Evolutionary conservation across 2,113 vertebrate species (phyloP).

Genomic region (Antechinus stuartii): DNA sequence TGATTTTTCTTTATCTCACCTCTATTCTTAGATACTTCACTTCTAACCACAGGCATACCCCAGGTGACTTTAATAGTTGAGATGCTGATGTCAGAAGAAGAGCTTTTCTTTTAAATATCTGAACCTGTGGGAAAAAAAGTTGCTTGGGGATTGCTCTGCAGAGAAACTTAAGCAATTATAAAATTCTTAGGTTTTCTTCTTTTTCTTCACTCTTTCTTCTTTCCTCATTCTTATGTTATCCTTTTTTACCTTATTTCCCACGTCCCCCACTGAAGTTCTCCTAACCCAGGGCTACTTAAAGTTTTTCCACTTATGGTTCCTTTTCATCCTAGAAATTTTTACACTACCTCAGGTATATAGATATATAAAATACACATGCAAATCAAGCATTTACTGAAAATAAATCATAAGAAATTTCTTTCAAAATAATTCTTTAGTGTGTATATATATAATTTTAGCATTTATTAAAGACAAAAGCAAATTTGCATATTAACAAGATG

Average conservation of each 20-base stretch:
- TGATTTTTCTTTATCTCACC: background rate
- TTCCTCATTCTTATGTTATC: background rate
- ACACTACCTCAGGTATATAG: no score
- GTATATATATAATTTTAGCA: no score
- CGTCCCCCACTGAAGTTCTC: constrained; percentile 9
- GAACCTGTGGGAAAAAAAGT: background rate
- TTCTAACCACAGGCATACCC: background rate
- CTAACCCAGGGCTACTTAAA: background rate
- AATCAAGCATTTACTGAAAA: no score
- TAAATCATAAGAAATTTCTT: no score
- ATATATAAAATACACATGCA: no score
- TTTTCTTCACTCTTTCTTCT: background rate
- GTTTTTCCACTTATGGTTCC: no score
- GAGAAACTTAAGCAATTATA: background rate
- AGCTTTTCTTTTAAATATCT: background rate
- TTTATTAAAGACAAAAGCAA: no score
- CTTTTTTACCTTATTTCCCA: background rate
- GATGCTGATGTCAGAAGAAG: background rate
- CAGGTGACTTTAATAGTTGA: background rate
- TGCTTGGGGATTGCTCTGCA: background rate
- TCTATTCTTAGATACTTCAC: background rate
- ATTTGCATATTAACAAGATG: no score
- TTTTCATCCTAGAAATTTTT: no score
- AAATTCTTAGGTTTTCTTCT: background rate
- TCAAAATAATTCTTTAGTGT: no score